Evolutionary conservation across 2,888 invertebrate genomes (phyloP), one percentile per base, ranked within the genome.

Genomic region (Drosophila siamana): DNA sequence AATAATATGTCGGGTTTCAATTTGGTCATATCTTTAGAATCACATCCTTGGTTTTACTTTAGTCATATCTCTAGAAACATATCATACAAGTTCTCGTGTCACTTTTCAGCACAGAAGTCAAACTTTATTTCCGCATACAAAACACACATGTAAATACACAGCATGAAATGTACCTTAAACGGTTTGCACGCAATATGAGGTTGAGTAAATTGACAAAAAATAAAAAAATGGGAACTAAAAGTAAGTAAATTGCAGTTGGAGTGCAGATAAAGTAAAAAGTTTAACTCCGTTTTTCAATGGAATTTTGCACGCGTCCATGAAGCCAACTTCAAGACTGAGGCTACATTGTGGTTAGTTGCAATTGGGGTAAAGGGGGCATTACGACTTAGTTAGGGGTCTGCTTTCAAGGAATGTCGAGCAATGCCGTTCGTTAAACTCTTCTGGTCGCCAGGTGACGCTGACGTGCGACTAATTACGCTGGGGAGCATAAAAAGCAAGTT

Each of bases 351-450:
- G 44, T 24, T 54, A 57, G 11, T 62, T 38, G 15, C 15, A 38
- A 33, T 33, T 33, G 33, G 36, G 72, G 64, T 74, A 72, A 69
- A 80, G 71, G 55, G 19, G 63, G 67, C 84, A 86, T 86, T 88
- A 83, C 88, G 83, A 86, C 86, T 69, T 74, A 43, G 60, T 61
- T 65, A 56, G 73, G 62, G 50, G 41, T 54, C 44, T 59, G 78
- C 69, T 54, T 78, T 57, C 69, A 50, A 69, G 63, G 82, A 89
- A 90, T 89, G 86, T 90, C 89, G 90, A 89, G 77, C 90, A 90
- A 90, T 90, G 91, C 86, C 90, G 91, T 91, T 90, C 90, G 78
- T 90, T 91, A 33, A n/a, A 90, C 88, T 87, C 89, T 74, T 4
- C 80, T 54, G 26, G 51, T 51, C 85, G 67, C 62, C 83, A 80